Evolutionary conservation across 2,113 vertebrate genomes (phyloP), one percentile per base, ranked within the genome.

Genomic region (Leptodactylus fuscus): DNA sequence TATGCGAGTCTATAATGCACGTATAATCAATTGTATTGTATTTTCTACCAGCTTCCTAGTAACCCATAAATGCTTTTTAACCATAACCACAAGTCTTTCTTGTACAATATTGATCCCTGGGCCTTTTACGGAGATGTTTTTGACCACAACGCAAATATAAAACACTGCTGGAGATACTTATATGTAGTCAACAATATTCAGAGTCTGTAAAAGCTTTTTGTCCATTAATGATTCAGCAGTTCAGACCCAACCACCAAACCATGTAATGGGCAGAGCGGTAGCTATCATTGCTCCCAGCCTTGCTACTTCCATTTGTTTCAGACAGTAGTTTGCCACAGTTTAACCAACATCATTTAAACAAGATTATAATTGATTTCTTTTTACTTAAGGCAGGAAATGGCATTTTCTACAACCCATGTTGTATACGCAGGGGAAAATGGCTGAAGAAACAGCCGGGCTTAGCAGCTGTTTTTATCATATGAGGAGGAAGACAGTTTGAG

Each of bases 331-430:
- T 86, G 71, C 84, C 84, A 81, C 84, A 80, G 65, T 46, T 86
- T 85, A 81, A 51, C 67, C 76, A 86, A 81, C 84, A 81, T 58
- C 77, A 73, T 53, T 86, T 81, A 81, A 86, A 86, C 84, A 86
- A 60, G 77, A 86, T 81, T 81, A 36, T 70, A 86, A 86, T 86
- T 81, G 84, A 86, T 86, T 86, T 86, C 13, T 86, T 85, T 81
- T 86, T 81, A 81, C 83, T 86, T 80, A 81, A 81, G 65, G 77
- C 49, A 81, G 84, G 84, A 86, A 86, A 81, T 86, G 67, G 51
- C 84, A 86, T 81, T 81, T 86, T 81, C 62, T 81, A 58, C 84
- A 86, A 81, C 62, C 83, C 67, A 60, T 70, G 65, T 81, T 86
- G 34, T 81, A 86, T 86, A 60, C 83, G 76, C 77, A 81, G 12